Conservation (phyloP, 2,888 invertebrate species). For the Sialis lutaria region DNA sequence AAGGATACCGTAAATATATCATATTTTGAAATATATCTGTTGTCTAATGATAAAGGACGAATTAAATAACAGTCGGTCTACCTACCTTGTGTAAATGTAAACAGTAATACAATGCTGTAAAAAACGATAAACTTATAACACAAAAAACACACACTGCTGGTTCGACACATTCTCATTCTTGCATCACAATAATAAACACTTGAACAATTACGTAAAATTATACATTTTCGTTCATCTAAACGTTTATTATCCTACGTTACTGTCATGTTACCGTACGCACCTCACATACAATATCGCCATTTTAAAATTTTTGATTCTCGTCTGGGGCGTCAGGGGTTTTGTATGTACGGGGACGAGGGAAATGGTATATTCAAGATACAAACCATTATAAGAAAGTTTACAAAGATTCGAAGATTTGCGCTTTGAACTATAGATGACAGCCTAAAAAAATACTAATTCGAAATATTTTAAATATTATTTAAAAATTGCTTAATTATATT, state of each 20-base stretch:
- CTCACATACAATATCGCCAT: constrained; percentile 2
- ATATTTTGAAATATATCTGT: too few species aligned
- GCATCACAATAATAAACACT: background rate
- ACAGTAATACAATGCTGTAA: constrained; percentile 2
- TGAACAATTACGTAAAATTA: background rate
- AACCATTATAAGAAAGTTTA: too few species aligned
- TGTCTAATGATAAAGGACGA: too few species aligned
- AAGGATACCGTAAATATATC: too few species aligned
- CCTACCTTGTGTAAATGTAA: constrained; percentile 5
- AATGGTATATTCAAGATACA: background rate
- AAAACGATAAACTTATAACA: constrained; percentile 3
- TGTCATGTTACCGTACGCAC: background rate
- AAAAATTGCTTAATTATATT: too few species aligned
- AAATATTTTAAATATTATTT: too few species aligned
- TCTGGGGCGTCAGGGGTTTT: background rate
- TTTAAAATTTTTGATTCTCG: constrained; percentile 2
- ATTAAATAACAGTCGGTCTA: background rate
- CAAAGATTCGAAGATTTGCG: too few species aligned
- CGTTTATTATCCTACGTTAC: background rate
- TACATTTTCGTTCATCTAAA: constrained; percentile 1
- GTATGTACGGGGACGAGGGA: background rate
- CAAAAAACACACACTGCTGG: constrained; percentile 1
- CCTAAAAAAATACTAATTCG: too few species aligned
- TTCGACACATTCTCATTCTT: constrained; percentile 2
- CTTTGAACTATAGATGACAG: too few species aligned